Evolutionary conservation across 2,888 invertebrate species (phyloP).

Genomic region (Caenorhabditis sp.): DNA sequence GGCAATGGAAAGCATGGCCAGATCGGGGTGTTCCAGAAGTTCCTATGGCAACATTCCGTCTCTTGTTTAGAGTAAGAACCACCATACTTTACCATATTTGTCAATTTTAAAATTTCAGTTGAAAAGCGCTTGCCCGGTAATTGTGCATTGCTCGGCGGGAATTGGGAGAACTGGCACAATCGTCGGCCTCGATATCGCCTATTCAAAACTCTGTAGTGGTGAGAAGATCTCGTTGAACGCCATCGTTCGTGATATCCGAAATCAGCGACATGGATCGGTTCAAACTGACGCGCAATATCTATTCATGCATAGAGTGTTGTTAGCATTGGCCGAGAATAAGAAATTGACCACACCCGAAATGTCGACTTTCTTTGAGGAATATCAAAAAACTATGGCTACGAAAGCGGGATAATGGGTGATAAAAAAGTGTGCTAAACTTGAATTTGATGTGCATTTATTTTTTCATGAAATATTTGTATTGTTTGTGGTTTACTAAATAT

Average conservation of each 20-base stretch:
- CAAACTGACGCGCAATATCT: slow-evolving; percentile 62
- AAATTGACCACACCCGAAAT: slow-evolving; percentile 33
- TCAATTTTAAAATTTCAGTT: slow-evolving; percentile 14
- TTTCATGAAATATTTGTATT: no score
- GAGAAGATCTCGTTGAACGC: slow-evolving; percentile 41
- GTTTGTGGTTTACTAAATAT: no score
- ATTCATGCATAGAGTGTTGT: slow-evolving; percentile 58
- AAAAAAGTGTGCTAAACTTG: not conserved
- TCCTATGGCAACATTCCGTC: slow-evolving; percentile 48
- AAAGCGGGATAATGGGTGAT: slow-evolving; percentile 10
- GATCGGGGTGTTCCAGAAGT: slow-evolving; percentile 60
- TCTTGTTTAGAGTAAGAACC: slow-evolving; percentile 38
- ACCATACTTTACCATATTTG: not conserved
- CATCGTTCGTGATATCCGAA: slow-evolving; percentile 52
- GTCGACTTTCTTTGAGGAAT: slow-evolving; percentile 28
- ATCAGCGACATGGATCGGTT: slow-evolving; percentile 54
- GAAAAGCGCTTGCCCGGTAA: slow-evolving; percentile 37
- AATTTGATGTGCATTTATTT: not conserved
- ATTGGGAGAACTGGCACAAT: slow-evolving; percentile 65
- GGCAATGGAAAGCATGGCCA: slow-evolving; percentile 63
- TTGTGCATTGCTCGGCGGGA: slow-evolving; percentile 62
- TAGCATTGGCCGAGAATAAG: slow-evolving; percentile 54
- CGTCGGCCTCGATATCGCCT: slow-evolving; percentile 57
- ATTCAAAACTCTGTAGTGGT: slow-evolving; percentile 40
- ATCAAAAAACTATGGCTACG: slow-evolving; percentile 28